These are phyloP conservation scores for Lasioglossum zephyrum DNA, from an alignment of 2,888 invertebrate species.

Conservation along the genomic window DNA sequence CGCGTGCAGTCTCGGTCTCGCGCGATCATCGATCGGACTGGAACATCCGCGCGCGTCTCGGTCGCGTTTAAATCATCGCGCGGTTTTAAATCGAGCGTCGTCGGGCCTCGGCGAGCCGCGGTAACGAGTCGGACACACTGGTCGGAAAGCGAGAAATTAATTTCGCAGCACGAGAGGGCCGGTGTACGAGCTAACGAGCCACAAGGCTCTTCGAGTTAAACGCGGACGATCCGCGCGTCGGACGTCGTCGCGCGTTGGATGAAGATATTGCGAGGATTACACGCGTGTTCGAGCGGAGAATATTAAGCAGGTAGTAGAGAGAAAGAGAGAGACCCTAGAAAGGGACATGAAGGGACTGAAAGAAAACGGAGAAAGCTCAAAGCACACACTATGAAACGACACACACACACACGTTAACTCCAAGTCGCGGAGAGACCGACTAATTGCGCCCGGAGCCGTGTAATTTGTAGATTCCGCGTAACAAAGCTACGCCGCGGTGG, in stretches of 20 bases:
- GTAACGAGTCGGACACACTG: slow-evolving; percentile 56
- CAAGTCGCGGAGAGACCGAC: slow-evolving; percentile 55
- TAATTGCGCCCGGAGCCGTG: slow-evolving; percentile 66
- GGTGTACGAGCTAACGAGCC: slow-evolving; percentile 59
- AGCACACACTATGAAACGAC: background rate
- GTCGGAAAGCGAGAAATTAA: slow-evolving; percentile 56
- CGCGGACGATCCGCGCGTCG: slow-evolving; percentile 38
- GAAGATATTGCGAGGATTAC: slow-evolving; percentile 68
- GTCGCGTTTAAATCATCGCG: slow-evolving; percentile 4
- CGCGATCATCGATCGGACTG: background rate
- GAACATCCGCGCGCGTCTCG: background rate
- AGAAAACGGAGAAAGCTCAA: slow-evolving; percentile 4
- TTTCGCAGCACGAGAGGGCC: slow-evolving; percentile 55
- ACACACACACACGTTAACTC: slow-evolving; percentile 60
- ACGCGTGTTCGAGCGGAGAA: slow-evolving; percentile 23
- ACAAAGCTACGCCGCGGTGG: slow-evolving; percentile 68
- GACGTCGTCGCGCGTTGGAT: slow-evolving; percentile 50
- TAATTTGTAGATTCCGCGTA: slow-evolving; percentile 67
- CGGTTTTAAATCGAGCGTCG: slow-evolving; percentile 12
- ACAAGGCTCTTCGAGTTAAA: slow-evolving; percentile 47
- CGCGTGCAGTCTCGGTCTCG: background rate
- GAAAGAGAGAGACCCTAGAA: background rate
- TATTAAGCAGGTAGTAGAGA: background rate
- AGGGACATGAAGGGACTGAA: background rate
- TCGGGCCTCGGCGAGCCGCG: slow-evolving; percentile 12